These are phyloP conservation scores for Scyliorhinus canicula DNA, from an alignment of 2,797 vertebrate species.

Conservation along the genomic window DNA sequence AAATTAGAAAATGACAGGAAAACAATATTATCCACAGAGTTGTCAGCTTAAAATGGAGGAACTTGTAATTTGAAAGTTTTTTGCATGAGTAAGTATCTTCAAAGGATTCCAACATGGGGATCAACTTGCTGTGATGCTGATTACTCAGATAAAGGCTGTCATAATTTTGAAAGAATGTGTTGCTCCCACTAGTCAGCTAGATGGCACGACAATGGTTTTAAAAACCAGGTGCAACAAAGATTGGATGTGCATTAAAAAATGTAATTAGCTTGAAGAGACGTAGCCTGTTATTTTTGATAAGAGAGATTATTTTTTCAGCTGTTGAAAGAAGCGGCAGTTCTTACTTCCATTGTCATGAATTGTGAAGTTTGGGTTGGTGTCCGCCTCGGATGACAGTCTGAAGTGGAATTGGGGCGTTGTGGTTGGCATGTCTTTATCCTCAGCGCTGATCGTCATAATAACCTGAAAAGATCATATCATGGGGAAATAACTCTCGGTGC, in stretches of 20 bases:
- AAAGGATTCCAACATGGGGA: background rate
- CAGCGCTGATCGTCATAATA: slow-evolving; percentile 80
- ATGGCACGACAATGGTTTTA: background rate
- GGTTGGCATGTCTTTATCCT: slow-evolving; percentile 80
- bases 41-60: background rate
- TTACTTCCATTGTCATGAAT: slow-evolving; percentile 92
- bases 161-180: background rate
- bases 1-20: background rate
- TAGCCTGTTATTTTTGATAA: background rate
- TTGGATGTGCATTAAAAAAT: background rate
- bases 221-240: background rate
- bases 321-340: slow-evolving; percentile 45
- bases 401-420: slow-evolving; percentile 86
- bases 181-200: background rate
- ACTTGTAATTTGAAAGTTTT: background rate
- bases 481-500: background rate
- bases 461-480: slow-evolving; percentile 64
- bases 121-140: background rate
- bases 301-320: background rate
- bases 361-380: slow-evolving; percentile 87
- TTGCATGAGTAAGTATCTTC: background rate
- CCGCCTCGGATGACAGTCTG: slow-evolving; percentile 71
- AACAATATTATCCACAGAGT: background rate
- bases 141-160: background rate
- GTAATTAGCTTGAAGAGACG: background rate